Base-by-base conservation (phyloP, 2,888 invertebrate genomes). In the Meiosimyza platycephala region DNA sequence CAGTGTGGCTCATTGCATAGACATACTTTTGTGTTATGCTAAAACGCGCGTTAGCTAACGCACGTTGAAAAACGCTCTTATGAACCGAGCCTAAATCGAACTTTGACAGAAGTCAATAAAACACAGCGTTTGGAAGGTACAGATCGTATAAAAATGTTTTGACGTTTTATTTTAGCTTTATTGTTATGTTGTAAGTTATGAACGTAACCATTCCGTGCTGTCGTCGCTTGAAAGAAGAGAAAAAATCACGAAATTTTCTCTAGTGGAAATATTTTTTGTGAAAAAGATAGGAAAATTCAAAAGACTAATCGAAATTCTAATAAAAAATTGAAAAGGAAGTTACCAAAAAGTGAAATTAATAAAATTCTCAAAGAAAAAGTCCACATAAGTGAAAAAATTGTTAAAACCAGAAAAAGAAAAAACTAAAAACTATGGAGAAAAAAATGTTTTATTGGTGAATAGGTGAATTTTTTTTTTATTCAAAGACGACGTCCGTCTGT, bases 361-460 rank as follows among this genome's bases (percentile, higher is more conserved):
- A 40, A 66, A 66, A 47, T 50, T 54, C n/a, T 50, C 11, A 40
- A 52, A 47, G 18, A 7, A 70, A 64, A 22, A 22, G 9, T n/a
- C 16, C n/a, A 16, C n/a, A 57, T 6, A 57, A 40, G 13, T 9
- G 22, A 12, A 63, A 33, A 63, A 63, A 40, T 40, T 57, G 28
- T 22, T 9, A 57, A 22, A 57, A 57, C 16, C 18, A 57, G 9
- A 54, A 69, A 59, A 47, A 48, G 50, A n/a, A 60, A 28, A 70
- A 63, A 54, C 50, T 33, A 13, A 15, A n/a, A 52, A 52, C 54
- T 57, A 15, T 51, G 22, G 50, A 40, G 40, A 40, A 33, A 54
- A 54, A 70, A 70, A 63, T 62, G 62, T 70, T 63, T 52, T 63
- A 62, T n/a, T 63, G 63, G 63, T 70, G 54, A 63, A 51, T 70